These are phyloP conservation scores for Solea senegalensis DNA, from an alignment of 2,113 vertebrate species.

Conservation along the genomic window DNA sequence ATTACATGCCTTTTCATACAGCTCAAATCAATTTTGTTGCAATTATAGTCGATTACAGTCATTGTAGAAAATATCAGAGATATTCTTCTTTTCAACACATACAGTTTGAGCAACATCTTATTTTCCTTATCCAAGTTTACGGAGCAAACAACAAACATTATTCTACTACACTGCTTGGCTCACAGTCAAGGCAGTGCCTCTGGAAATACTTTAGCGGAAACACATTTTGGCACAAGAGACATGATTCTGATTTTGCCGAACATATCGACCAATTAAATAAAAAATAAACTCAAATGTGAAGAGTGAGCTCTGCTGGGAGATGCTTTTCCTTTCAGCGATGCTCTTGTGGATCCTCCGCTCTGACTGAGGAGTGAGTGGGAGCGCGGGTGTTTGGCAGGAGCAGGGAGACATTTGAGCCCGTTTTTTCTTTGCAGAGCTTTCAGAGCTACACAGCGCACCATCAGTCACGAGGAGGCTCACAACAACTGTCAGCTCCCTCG, in stretches of 20 bases:
- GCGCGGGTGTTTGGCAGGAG: constrained; percentile 17
- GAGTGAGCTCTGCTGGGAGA: constrained; percentile 1
- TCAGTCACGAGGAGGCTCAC: constrained; percentile 11
- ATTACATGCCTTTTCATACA: too few relatives aligned
- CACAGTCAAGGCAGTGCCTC: too few relatives aligned
- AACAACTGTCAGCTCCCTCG: constrained; percentile 27
- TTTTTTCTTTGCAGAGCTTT: constrained; percentile 19
- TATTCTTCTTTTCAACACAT: too few relatives aligned
- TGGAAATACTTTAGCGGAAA: neutral
- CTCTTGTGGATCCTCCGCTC: neutral
- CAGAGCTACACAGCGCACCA: neutral
- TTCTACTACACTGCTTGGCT: too few relatives aligned
- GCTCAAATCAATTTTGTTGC: too few relatives aligned
- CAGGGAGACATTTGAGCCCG: neutral
- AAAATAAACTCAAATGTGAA: neutral
- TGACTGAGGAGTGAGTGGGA: constrained; percentile 18
- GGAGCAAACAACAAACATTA: too few relatives aligned
- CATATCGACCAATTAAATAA: neutral
- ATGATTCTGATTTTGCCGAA: neutral
- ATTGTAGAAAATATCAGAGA: too few relatives aligned
- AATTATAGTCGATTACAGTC: too few relatives aligned
- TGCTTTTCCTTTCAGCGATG: neutral
- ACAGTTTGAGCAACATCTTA: too few relatives aligned
- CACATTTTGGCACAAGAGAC: neutral
- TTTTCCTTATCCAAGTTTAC: too few relatives aligned